A percentile compares a stretch with the other conserved stretches of the same genome.
Evolutionary conservation across 2,888 invertebrate species (phyloP).

Genomic region (Nephrotoma flavescens): DNA sequence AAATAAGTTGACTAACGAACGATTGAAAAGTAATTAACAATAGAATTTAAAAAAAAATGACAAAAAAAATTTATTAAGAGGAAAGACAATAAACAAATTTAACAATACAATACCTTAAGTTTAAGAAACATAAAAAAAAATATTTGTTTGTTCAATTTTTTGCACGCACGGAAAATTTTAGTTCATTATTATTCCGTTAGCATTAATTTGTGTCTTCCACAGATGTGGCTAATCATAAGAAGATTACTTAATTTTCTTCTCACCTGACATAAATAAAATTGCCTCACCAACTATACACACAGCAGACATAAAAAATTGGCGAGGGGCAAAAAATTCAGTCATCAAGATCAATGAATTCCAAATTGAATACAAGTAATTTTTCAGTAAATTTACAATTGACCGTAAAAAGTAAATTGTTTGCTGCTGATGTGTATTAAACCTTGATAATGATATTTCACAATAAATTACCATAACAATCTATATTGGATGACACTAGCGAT

Average conservation of each 20-base stretch:
- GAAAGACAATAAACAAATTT: neutral
- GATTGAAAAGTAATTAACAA: neutral
- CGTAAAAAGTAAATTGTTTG: neutral
- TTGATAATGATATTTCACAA: neutral
- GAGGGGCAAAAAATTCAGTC: neutral
- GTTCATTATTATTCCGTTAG: neutral
- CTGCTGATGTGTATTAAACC: neutral
- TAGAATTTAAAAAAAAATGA: neutral
- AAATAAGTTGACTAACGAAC: neutral
- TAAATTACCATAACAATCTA: neutral
- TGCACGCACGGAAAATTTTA: neutral
- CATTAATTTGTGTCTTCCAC: neutral
- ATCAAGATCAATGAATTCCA: neutral
- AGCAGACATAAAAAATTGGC: neutral
- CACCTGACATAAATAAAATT: neutral
- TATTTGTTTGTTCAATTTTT: neutral
- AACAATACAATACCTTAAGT: neutral
- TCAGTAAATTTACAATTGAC: neutral
- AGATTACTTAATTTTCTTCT: neutral
- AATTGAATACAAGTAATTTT: neutral
- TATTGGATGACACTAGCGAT: neutral
- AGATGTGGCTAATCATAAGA: neutral
- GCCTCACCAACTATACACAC: neutral
- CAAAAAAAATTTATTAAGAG: neutral
- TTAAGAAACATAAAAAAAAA: neutral